Evolutionary conservation across 2,888 invertebrate species (phyloP).

Genomic region (Lypha dubia): DNA sequence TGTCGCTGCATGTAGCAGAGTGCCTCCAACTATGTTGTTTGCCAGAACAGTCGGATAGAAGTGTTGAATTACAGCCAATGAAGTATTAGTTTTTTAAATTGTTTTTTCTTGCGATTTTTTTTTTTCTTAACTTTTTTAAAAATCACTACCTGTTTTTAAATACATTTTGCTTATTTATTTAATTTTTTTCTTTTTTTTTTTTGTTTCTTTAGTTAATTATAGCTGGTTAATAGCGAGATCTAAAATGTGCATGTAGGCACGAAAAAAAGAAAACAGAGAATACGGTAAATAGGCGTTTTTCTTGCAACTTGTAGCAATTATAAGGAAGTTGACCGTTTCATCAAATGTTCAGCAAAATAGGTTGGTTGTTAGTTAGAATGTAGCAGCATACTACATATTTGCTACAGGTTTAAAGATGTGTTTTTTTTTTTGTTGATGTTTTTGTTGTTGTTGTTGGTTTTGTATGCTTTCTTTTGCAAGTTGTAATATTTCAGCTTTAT

Average conservation of each 20-base stretch:
- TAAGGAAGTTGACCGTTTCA: constrained; percentile 60
- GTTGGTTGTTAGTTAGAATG: constrained; percentile 14
- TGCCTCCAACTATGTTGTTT: neutral
- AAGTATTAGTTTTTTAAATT: constrained; percentile 26
- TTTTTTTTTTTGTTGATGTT: constrained; percentile 27
- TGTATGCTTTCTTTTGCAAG: constrained; percentile 20
- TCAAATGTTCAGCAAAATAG: constrained; percentile 25
- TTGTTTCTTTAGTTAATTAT: constrained; percentile 15
- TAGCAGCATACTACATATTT: constrained; percentile 2
- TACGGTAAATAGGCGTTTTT: constrained; percentile 57
- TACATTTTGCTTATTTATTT: constrained; percentile 42
- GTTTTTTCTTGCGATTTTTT: constrained; percentile 23
- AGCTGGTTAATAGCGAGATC: constrained; percentile 46
- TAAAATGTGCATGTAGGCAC: constrained; percentile 15
- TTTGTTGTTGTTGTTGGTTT: constrained; percentile 26
- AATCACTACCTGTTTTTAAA: constrained; percentile 62
- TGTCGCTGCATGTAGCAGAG: constrained; percentile 24
- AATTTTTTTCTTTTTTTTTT: too few relatives aligned
- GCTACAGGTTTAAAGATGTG: constrained; percentile 3
- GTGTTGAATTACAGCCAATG: constrained; percentile 34
- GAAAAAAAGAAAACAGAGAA: constrained; percentile 17
- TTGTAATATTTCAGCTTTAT: constrained; percentile 32
- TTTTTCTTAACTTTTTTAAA: constrained; percentile 27
- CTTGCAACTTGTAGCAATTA: constrained; percentile 43
- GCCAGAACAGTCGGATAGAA: too few relatives aligned